Evolutionary conservation across 2,888 invertebrate genomes (phyloP), one percentile per base, ranked within the genome.

Genomic region (Megastigmus dorsalis): DNA sequence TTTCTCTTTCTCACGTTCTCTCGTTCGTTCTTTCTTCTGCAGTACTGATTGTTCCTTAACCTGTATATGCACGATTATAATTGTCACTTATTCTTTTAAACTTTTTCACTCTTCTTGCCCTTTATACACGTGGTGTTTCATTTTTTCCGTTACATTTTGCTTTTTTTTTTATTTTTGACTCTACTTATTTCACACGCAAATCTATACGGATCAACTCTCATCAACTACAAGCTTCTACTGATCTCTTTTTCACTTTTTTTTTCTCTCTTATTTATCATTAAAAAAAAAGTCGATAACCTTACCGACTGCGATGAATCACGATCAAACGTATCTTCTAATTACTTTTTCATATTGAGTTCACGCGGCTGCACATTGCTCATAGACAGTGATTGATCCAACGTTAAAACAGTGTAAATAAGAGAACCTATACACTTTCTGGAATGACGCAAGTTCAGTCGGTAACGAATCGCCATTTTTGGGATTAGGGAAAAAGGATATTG

Each of bases 81-180:
- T 57, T 13, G 41, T 55, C 45, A 57, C 45, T 57, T 60, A 48
- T 36, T 55, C n/a, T 54, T 70, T 48, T 55, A 54, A 57, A 54
- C 45, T 70, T n/a, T 66, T 57, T 43, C 45, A 48, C 38, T 60
- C 62, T 75, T 68, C 26, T 54, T 59, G n/a, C 73, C 55, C 70
- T 50, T 76, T 74, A 77, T 72, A 70, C 75, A 76, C 75, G 65
- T 76, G 71, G 71, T 77, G 63, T 72, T 78, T 60, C 67, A 43
- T 66, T 20, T n/a, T 28, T 50, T 1, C 7, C 13, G 7, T 7
- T 3, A 18, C 18, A 28, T n/a, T 38, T 67, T 28, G 33, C 50
- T n/a, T 36, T 33, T 54, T 30, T 15, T 7, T 48, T 26, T 38
- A 60, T 69, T 68, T 45, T 41, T 52, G n/a, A n/a, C 33, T n/a